Evolutionary conservation across 2,888 invertebrate genomes (phyloP).

Genomic region (Cephus runcator): DNA sequence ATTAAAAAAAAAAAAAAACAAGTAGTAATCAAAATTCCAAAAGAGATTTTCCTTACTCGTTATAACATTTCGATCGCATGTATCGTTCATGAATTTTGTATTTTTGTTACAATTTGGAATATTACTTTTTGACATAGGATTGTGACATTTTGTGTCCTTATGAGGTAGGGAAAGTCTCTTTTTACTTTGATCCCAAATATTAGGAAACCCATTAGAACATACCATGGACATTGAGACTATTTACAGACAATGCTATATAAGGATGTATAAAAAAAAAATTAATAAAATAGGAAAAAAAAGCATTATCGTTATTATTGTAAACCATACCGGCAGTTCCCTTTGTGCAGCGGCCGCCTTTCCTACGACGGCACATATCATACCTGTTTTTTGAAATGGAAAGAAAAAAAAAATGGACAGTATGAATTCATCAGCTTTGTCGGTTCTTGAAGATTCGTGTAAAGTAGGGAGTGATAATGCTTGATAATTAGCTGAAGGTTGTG

Average conservation of each 20-base stretch:
- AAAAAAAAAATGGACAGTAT: slow-evolving; percentile 50
- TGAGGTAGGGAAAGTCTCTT: not conserved
- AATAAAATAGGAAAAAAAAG: slow-evolving; percentile 36
- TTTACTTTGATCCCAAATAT: not conserved
- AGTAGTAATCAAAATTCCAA: not conserved
- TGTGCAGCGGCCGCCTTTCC: slow-evolving; percentile 96
- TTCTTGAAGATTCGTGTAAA: not conserved
- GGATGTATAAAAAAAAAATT: slow-evolving; percentile 24
- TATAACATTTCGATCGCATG: not conserved
- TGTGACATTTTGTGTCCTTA: not conserved
- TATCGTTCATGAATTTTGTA: not conserved
- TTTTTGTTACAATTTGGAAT: not conserved
- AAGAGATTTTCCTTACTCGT: not conserved
- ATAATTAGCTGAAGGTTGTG: not conserved
- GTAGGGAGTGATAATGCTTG: not conserved
- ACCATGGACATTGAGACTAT: slow-evolving; percentile 27
- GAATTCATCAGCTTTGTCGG: slow-evolving; percentile 44
- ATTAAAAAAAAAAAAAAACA: not conserved
- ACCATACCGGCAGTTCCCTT: slow-evolving; percentile 97
- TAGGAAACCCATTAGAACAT: slow-evolving; percentile 20
- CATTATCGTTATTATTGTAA: slow-evolving; percentile 58
- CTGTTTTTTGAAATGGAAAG: slow-evolving; percentile 72
- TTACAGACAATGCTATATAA: slow-evolving; percentile 18
- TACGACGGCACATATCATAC: slow-evolving; percentile 97
- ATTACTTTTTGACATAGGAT: not conserved